A percentile compares a stretch with the other conserved stretches of the same genome.
Conservation (phyloP, 2,888 invertebrate genomes). For the Brachyptera putata region DNA sequence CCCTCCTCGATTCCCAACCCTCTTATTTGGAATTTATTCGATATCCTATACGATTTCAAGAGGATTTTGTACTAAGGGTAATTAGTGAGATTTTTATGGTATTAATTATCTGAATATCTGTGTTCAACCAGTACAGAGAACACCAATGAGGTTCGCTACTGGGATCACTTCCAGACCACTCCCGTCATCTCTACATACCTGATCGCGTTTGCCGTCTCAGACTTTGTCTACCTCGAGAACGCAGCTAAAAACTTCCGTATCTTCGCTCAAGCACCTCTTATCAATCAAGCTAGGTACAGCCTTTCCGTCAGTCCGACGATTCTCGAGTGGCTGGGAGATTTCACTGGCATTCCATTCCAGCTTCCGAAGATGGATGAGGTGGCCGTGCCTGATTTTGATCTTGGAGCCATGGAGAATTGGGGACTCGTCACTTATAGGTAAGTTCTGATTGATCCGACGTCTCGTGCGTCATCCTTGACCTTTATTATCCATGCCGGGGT, state of each 20-base stretch:
- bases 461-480: too few relatives aligned
- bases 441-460: too few relatives aligned
- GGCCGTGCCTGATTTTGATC: constrained; percentile 38
- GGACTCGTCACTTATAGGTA: constrained; percentile 56
- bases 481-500: too few relatives aligned
- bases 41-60: too few relatives aligned
- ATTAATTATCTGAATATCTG: too few relatives aligned
- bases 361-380: constrained; percentile 49
- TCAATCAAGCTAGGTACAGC: constrained; percentile 44
- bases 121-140: constrained; percentile 38
- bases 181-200: constrained; percentile 22
- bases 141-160: background rate
- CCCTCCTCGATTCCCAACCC: too few relatives aligned
- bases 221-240: constrained; percentile 19
- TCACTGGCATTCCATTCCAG: constrained; percentile 45
- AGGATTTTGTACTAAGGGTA: too few relatives aligned
- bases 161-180: constrained; percentile 5
- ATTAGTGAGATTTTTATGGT: too few relatives aligned
- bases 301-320: constrained; percentile 44
- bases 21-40: too few relatives aligned
- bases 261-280: constrained; percentile 8
- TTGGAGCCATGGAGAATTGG: constrained; percentile 66
- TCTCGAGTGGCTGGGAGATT: constrained; percentile 40
- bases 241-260: constrained; percentile 2
- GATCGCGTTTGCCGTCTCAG: constrained; percentile 27